Base-by-base conservation (phyloP, 1,140 invertebrate species). In the Uloborus diversus region DNA sequence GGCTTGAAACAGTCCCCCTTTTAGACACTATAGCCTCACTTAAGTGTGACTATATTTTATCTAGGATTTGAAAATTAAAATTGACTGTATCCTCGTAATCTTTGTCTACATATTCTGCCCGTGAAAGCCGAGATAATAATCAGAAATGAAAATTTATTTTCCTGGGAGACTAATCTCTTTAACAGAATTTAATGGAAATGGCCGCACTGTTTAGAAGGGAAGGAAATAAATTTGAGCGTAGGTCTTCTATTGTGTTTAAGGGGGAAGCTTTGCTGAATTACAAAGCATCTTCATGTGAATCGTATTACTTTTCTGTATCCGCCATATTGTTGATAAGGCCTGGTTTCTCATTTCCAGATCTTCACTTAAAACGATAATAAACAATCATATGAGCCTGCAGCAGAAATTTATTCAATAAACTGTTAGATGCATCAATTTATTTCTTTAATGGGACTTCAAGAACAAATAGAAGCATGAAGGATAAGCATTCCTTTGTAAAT, bases 101-200 rank as follows among this genome's bases (percentile, higher is more conserved):
- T n/a, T n/a, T n/a, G n/a, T n/a, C n/a, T n/a, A n/a, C n/a, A n/a
- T n/a, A 13, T 28, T 13, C 7, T 51, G 30, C 32, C 25, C 64
- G 42, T 14, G 51, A 28, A n/a, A 28, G 25, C 57, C 64, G 64
- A 42, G 64, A 66, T 51, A 66, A 66, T 66, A 35, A 49, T 66
- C 64, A 66, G 64, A 66, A 66, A 37, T 66, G 37, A 51, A 66
- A 66, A 66, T 66, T 66, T 66, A 66, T 66, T 64, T 64, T 32
- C 23, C 32, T 49, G 17, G 30, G 37, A 37, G 51, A 28, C 64
- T 66, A 66, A 66, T 66, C 64, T 47, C 51, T 66, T 66, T 66
- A 66, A 66, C 64, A 66, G 37, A 66, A 66, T 66, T 49, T 66
- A 66, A 66, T 49, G 42, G 64, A 37, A 66, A n/a, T n/a, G n/a